These are phyloP conservation scores for Drosophila antonietae DNA, from an alignment of 2,888 invertebrate species.

Conservation along the genomic window DNA sequence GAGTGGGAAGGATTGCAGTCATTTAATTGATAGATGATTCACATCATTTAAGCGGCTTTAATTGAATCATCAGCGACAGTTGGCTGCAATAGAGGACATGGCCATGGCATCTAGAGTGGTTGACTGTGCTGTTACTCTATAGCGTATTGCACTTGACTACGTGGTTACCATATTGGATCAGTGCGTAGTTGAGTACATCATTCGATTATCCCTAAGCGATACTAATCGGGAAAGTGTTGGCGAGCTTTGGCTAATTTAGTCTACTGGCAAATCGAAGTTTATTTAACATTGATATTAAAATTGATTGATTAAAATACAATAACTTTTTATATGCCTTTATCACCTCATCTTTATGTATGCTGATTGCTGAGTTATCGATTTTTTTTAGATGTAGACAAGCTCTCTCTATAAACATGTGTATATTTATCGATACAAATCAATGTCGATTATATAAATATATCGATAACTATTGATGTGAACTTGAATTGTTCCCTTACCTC, in stretches of 20 bases:
- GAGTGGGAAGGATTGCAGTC: slow-evolving; percentile 19
- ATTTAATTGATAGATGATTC: slow-evolving; percentile 41
- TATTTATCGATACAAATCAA: no score
- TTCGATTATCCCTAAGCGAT: not conserved
- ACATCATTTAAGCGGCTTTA: slow-evolving; percentile 24
- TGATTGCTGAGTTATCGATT: no score
- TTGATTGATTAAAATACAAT: not conserved
- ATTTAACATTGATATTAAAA: not conserved
- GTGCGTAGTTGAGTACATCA: not conserved
- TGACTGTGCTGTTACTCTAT: not conserved
- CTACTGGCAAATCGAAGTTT: not conserved
- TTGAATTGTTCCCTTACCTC: not conserved
- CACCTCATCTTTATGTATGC: no score
- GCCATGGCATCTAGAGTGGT: not conserved
- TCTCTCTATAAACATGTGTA: no score
- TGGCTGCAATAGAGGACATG: not conserved
- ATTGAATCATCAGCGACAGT: slow-evolving; percentile 5
- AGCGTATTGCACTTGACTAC: not conserved
- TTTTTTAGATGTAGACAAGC: no score
- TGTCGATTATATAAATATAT: not conserved
- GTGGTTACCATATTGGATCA: not conserved
- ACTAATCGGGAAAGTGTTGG: not conserved
- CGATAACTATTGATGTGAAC: not conserved
- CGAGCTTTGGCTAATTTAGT: not conserved
- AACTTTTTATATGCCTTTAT: no score